These are phyloP conservation scores for Muscicapa striata DNA, from an alignment of 2,797 vertebrate species.

Conservation along the genomic window DNA sequence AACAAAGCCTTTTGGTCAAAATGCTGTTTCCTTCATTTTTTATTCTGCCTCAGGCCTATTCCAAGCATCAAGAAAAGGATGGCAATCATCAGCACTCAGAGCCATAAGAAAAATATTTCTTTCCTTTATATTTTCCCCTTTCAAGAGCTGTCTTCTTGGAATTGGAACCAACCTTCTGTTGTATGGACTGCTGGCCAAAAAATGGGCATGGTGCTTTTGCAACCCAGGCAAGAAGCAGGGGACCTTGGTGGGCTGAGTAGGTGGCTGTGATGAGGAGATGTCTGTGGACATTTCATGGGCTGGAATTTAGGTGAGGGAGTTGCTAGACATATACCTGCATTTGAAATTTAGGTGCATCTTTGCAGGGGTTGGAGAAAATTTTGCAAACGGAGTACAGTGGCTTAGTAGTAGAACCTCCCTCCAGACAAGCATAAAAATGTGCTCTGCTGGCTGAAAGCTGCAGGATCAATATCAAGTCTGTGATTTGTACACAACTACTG, in stretches of 20 bases:
- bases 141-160: background rate
- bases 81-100: background rate
- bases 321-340: background rate
- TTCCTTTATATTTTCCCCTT: background rate
- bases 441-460: background rate
- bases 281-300: background rate
- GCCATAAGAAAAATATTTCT: background rate
- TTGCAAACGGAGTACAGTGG: background rate
- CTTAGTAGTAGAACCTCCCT: background rate
- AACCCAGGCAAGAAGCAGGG: background rate
- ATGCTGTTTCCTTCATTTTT: background rate
- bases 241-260: fast-evolving
- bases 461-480: conserved; percentile 6
- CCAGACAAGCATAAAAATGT: background rate
- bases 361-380: background rate
- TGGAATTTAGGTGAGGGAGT: background rate
- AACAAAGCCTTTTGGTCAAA: background rate
- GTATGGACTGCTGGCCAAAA: background rate
- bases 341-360: background rate
- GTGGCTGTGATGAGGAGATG: background rate
- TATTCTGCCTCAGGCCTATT: background rate
- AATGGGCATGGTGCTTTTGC: background rate
- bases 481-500: conserved; percentile 41
- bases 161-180: background rate
- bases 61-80: background rate